Evolutionary conservation across 1,140 invertebrate genomes (phyloP), one percentile per base, ranked within the genome.

Genomic region (Pseudoatta argentina): DNA sequence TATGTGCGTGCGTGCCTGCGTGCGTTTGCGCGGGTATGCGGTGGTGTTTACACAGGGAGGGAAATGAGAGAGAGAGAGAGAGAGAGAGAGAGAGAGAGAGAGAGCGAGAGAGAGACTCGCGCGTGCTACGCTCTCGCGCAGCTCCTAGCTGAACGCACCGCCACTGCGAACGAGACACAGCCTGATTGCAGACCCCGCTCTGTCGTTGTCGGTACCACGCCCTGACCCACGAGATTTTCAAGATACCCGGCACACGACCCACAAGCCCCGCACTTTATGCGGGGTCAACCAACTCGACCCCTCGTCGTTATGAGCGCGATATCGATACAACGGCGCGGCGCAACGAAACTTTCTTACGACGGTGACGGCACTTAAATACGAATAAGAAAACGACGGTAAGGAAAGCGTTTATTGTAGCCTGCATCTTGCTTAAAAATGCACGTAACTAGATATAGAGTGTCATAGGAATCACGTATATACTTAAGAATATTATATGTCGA

Each of bases 161-260:
- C 34, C 34, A 44, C 18, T 21, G 39, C 34, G 75, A 79, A 79
- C 48, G 77, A 77, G 63, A 78, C 83, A 57, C 53, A 69, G 78
- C 72, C 71, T 87, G 89, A 90, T 85, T 87, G 79, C 86, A 64
- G 53, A 82, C 87, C 85, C 39, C 51, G 69, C 34, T 21, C 24
- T 3, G 78, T 48, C 67, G 53, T 81, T 57, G 87, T 53, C 12
- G 85, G 53, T 69, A 89, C 88, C 88, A 89, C 88, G 88, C 89
- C 88, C 89, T 90, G 86, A 90, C 86, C 88, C 86, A 86, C 81
- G 67, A 85, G 89, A 90, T 90, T 90, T 90, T 89, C 89, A 90
- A 90, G 89, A 90, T 90, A 90, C 53, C 78, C 89, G 61, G 73
- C 86, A 87, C 85, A 89, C 88, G 69, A 89, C 44, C 67, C 85